Base-by-base conservation (phyloP, 2,888 invertebrate species). In the Cryptocheilus praepositus region DNA sequence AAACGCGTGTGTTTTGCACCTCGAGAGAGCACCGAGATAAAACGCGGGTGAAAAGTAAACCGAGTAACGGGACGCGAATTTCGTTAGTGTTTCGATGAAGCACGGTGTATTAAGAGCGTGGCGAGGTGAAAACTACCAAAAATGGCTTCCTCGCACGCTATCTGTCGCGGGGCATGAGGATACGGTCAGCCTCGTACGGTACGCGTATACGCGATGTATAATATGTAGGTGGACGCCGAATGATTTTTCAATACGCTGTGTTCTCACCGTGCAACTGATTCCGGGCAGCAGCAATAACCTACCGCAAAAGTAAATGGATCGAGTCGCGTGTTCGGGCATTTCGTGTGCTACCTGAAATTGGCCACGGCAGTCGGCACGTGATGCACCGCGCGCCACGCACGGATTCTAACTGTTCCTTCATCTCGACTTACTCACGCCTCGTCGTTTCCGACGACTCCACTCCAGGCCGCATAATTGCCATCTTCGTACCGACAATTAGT, bases 331-430 rank as follows among this genome's bases (percentile, higher is more conserved):
- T 45, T 22, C 45, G 44, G 18, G 28, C n/a, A 44, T 22, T 36
- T 36, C 36, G 25, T 8, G 16, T 36, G 53, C 22, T 21, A 54
- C 19, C 25, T 62, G 49, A 64, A 64, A 64, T 64, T 64, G 59
- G 21, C 46, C 54, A 18, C 19, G 28, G 64, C 64, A 58, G 5
- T 46, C 46, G 46, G 49, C 18, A 49, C 64, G 59, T 59, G 59
- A 53, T 46, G 64, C 44, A 44, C 60, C 56, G 57, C 59, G 43
- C 59, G 36, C 28, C 55, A 53, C 61, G 28, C 44, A 45, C 46
- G 16, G 16, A 16, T n/a, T 56, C n/a, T 67, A 67, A 67, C 63
- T 64, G 67, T 72, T 58, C 61, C 58, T 70, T 63, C 56, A 62
- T 64, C 62, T 64, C 64, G 59, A 61, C 59, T 65, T 65, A 49